Evolutionary conservation across 2,888 invertebrate genomes (phyloP).

Genomic region (Altica lythri): DNA sequence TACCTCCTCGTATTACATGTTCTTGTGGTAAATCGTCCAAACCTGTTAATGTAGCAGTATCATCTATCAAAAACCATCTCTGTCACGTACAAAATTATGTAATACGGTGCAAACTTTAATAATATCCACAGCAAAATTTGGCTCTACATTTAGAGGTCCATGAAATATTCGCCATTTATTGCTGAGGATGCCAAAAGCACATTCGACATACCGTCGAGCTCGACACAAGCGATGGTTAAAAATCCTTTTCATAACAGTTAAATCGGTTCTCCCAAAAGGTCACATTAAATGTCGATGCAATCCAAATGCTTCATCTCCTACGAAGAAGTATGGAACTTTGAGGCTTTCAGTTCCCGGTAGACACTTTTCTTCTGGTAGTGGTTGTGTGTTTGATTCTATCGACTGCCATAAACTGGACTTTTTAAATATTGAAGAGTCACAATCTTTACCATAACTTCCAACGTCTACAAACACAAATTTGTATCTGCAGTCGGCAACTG

Average conservation of each 20-base stretch:
- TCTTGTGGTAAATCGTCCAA: too few species aligned
- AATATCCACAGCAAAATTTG: too few species aligned
- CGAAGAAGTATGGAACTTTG: constrained; percentile 16
- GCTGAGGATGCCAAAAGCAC: constrained; percentile 30
- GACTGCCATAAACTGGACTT: constrained; percentile 6
- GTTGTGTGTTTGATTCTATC: not conserved
- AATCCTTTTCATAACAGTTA: constrained; percentile 20
- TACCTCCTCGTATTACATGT: too few species aligned
- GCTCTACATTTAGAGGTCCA: too few species aligned
- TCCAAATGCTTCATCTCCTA: constrained; percentile 25
- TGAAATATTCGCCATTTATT: too few species aligned
- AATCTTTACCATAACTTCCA: constrained; percentile 14
- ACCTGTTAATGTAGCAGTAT: too few species aligned
- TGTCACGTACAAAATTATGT: too few species aligned
- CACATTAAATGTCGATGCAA: constrained; percentile 18
- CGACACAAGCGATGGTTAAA: constrained; percentile 30
- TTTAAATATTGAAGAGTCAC: constrained; percentile 16
- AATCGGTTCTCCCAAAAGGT: constrained; percentile 25
- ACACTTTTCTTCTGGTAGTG: constrained; percentile 5
- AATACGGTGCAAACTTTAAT: too few species aligned
- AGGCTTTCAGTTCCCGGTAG: constrained; percentile 10
- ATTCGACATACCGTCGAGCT: constrained; percentile 42
- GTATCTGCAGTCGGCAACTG: constrained; percentile 17
- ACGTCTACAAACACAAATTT: constrained; percentile 10
- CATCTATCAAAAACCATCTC: too few species aligned